Percentiles rank a stretch among this genome's conserved stretches.
These are phyloP conservation scores for Gambusia yucatana DNA, from an alignment of 2,797 vertebrate species.

Conservation along the genomic window DNA sequence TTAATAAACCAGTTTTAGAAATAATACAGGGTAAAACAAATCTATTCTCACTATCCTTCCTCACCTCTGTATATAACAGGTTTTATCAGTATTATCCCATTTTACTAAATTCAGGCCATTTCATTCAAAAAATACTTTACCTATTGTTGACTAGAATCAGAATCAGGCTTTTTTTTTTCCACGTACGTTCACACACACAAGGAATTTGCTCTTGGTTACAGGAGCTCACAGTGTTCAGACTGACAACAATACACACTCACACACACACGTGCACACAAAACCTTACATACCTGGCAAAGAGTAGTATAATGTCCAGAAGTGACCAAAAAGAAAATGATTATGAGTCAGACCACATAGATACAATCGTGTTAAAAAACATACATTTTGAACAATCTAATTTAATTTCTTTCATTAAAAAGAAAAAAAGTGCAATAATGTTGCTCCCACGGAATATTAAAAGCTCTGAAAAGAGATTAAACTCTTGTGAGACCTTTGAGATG, in stretches of 20 bases:
- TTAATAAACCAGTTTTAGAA: constrained; percentile 22
- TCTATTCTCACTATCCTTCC: not conserved
- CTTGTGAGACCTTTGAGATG: not conserved
- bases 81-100: not conserved
- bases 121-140: not conserved
- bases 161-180: no score
- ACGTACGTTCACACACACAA: no score
- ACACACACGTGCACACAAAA: no score
- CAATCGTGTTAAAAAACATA: not conserved
- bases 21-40: not conserved
- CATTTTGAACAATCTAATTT: not conserved
- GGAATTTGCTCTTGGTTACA: no score
- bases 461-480: not conserved
- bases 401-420: not conserved
- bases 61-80: constrained; percentile 4
- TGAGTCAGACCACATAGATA: not conserved
- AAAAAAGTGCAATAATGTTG: not conserved
- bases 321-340: not conserved
- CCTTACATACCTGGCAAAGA: no score
- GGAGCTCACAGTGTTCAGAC: no score
- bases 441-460: not conserved
- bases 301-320: not conserved
- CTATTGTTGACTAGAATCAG: not conserved
- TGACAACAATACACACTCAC: no score
- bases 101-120: not conserved